Conservation (phyloP, 2,888 invertebrate genomes). For the Philereme vetulata region DNA sequence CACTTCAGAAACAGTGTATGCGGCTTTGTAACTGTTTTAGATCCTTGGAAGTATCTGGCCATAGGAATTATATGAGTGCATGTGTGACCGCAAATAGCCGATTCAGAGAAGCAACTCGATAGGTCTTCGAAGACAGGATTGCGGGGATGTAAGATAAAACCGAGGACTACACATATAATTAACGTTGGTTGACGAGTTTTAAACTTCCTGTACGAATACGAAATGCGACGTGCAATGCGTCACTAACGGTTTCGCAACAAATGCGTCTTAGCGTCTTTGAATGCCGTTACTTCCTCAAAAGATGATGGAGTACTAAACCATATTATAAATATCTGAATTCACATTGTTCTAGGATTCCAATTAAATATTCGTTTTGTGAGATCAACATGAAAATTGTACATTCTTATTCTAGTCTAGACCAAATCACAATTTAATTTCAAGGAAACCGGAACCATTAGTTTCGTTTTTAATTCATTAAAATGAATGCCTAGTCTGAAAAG, state of each 20-base stretch:
- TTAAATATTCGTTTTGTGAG: too few relatives aligned
- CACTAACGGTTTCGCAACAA: not conserved
- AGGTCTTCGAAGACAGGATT: constrained; percentile 51
- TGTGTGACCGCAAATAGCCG: constrained; percentile 44
- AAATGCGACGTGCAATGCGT: constrained; percentile 1
- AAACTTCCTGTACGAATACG: constrained; percentile 58
- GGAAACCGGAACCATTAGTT: constrained; percentile 39
- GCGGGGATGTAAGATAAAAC: constrained; percentile 53
- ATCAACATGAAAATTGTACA: too few relatives aligned
- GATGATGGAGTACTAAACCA: constrained; percentile 38
- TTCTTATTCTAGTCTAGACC: too few relatives aligned
- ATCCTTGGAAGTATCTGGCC: constrained; percentile 28
- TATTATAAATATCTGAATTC: constrained; percentile 7
- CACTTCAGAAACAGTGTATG: constrained; percentile 11
- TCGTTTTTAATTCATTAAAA: constrained; percentile 43
- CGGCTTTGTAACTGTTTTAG: constrained; percentile 24
- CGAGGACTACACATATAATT: constrained; percentile 57
- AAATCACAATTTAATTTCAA: constrained; percentile 30
- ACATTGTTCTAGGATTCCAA: not conserved
- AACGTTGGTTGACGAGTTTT: constrained; percentile 56
- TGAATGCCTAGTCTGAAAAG: constrained; percentile 41
- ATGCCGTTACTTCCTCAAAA: constrained; percentile 46
- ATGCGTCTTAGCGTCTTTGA: constrained; percentile 50
- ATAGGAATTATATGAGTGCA: constrained; percentile 34
- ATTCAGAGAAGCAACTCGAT: constrained; percentile 55